Evolutionary conservation across 2,113 vertebrate species (phyloP).

Genomic region (Melospiza melodia): DNA sequence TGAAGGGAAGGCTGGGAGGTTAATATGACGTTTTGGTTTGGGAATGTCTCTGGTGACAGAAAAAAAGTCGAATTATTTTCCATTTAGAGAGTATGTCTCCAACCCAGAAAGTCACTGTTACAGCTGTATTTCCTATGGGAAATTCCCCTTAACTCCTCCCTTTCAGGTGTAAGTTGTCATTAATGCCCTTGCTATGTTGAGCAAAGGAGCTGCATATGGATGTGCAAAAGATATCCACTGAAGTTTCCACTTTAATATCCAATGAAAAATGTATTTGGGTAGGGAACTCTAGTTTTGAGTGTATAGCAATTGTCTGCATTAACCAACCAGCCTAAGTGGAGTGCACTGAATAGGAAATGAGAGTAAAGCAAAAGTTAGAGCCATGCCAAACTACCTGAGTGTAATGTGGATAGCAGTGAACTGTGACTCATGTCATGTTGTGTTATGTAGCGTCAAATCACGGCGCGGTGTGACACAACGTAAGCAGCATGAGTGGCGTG

Average conservation of each 20-base stretch:
- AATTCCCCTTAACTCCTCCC: constrained; percentile 42
- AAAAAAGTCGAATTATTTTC: constrained; percentile 38
- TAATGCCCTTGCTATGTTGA: constrained; percentile 21
- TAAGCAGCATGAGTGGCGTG: constrained; percentile 57
- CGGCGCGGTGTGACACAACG: constrained; percentile 49
- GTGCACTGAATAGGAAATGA: constrained; percentile 64
- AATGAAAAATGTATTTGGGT: constrained; percentile 61
- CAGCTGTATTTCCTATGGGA: constrained; percentile 29
- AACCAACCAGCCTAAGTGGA: constrained; percentile 45
- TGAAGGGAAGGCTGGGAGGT: constrained; percentile 22
- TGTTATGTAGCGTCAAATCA: constrained; percentile 67
- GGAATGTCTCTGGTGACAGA: background rate
- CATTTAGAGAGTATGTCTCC: constrained; percentile 26
- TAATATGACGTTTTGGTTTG: constrained; percentile 35
- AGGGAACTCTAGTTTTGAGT: constrained; percentile 52
- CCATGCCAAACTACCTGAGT: constrained; percentile 44
- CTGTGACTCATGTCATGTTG: constrained; percentile 52
- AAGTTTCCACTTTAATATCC: constrained; percentile 47
- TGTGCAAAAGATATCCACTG: constrained; percentile 19
- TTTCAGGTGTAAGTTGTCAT: background rate
- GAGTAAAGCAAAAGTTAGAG: constrained; percentile 48
- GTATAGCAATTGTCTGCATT: constrained; percentile 41
- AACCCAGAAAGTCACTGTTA: background rate
- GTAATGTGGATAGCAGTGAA: constrained; percentile 61
- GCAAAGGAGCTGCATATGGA: constrained; percentile 23